phyloP scores from a whole-genome alignment of 2,888 invertebrate genomes.

The Drosophila quinaria region DNA sequence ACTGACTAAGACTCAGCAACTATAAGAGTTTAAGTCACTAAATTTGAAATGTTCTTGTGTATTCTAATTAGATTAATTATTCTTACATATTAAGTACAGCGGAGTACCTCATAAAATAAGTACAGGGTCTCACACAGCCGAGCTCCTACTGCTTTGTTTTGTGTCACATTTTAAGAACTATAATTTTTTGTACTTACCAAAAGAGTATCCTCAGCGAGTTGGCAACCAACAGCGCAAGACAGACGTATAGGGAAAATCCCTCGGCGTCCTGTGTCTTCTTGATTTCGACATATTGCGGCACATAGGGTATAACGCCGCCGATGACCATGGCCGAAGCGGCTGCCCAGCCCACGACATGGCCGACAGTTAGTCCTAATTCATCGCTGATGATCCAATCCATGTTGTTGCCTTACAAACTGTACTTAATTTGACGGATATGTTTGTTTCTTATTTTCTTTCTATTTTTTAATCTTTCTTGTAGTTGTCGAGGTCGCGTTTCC shows the following conservation, averaged over 20 bases:
- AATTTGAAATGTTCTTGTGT: too few species aligned
- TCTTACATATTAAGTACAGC: neutral
- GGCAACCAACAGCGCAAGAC: slow-evolving; percentile 96
- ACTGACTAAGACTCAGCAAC: too few species aligned
- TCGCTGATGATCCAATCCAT: slow-evolving; percentile 94
- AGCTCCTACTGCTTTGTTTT: too few species aligned
- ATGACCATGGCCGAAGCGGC: slow-evolving; percentile 96
- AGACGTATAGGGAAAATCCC: slow-evolving; percentile 98
- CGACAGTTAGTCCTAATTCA: slow-evolving; percentile 90
- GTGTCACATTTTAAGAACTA: neutral
- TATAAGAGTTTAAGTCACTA: too few species aligned
- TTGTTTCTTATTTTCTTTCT: slow-evolving; percentile 15
- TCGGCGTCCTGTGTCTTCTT: slow-evolving; percentile 95
- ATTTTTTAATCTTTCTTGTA: slow-evolving; percentile 13
- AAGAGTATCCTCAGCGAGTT: slow-evolving; percentile 98
- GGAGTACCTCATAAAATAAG: too few species aligned
- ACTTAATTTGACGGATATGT: slow-evolving; percentile 70
- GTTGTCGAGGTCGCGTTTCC: slow-evolving; percentile 23
- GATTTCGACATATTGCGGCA: slow-evolving; percentile 98
- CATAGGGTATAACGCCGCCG: slow-evolving; percentile 97
- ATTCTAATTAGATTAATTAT: too few species aligned
- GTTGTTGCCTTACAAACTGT: slow-evolving; percentile 44
- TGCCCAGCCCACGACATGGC: slow-evolving; percentile 91
- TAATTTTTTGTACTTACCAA: too few species aligned
- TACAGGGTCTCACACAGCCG: too few species aligned